Evolutionary conservation across 2,888 invertebrate genomes (phyloP).

Genomic region (Hemicrepidius hirtus): DNA sequence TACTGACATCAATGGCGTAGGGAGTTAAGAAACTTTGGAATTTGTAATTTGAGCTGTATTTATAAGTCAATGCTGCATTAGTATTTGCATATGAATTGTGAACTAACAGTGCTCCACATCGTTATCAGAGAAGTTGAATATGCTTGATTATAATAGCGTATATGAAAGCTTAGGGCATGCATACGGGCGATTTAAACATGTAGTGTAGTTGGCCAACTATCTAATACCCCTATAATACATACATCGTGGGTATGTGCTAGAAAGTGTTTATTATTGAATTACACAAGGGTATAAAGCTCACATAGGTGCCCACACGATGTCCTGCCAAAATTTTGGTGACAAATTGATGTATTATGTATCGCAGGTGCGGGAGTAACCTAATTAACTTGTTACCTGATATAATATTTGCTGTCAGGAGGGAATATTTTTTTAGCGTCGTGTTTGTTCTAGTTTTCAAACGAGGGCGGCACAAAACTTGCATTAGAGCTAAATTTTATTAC

Average conservation of each 20-base stretch:
- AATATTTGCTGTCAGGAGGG: too few species aligned
- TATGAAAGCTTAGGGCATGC: neutral
- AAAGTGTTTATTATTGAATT: slow-evolving; percentile 26
- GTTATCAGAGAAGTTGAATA: neutral
- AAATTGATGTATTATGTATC: slow-evolving; percentile 29
- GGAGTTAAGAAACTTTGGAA: too few species aligned
- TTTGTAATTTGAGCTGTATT: too few species aligned
- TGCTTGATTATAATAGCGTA: neutral
- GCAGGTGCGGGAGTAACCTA: slow-evolving; percentile 21
- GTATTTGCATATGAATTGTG: too few species aligned
- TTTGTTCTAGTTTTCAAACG: too few species aligned
- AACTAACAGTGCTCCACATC: neutral
- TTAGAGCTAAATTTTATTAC: too few species aligned
- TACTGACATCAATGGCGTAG: too few species aligned
- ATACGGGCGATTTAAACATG: slow-evolving; percentile 19
- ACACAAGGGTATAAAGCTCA: slow-evolving; percentile 8
- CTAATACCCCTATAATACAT: slow-evolving; percentile 18
- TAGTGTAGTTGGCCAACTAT: neutral
- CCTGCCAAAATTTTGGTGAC: slow-evolving; percentile 24
- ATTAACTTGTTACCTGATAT: slow-evolving; percentile 4
- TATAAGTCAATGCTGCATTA: too few species aligned
- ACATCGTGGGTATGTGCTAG: slow-evolving; percentile 5
- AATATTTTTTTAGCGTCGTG: too few species aligned
- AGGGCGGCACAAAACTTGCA: too few species aligned
- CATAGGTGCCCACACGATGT: slow-evolving; percentile 11